A percentile compares a stretch with the other conserved stretches of the same genome.
phyloP scores from a whole-genome alignment of 2,113 vertebrate species.

The Geococcyx californianus region DNA sequence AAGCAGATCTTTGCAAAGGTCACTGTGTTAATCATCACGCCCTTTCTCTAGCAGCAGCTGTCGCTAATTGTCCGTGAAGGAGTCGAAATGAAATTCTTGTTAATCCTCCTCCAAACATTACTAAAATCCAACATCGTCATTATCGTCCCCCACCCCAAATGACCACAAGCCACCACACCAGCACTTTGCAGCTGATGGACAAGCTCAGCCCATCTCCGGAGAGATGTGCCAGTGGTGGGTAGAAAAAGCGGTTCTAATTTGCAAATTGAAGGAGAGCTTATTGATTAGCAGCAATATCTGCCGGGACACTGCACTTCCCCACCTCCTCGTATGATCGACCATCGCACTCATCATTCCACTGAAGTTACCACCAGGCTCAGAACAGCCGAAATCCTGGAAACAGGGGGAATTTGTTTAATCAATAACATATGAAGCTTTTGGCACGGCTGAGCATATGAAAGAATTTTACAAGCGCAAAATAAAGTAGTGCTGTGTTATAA shows the following conservation, averaged over 20 bases:
- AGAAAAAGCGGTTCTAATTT: neutral
- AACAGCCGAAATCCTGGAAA: slow-evolving; percentile 15
- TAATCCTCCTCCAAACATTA: slow-evolving; percentile 27
- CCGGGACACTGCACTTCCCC: neutral
- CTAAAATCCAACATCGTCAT: neutral
- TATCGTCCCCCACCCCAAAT: neutral
- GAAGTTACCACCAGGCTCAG: neutral
- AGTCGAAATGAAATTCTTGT: slow-evolving; percentile 27
- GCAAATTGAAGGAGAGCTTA: neutral
- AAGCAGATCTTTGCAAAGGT: slow-evolving; percentile 46
- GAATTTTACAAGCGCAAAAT: slow-evolving; percentile 32
- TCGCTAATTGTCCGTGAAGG: slow-evolving; percentile 46
- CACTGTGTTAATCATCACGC: slow-evolving; percentile 36
- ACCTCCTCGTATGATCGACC: neutral
- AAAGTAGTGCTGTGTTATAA: slow-evolving; percentile 30
- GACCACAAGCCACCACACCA: neutral
- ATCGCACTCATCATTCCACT: neutral
- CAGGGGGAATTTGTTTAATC: slow-evolving; percentile 54
- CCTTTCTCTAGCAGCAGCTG: slow-evolving; percentile 41
- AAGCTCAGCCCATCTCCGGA: neutral
- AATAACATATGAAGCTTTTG: slow-evolving; percentile 54
- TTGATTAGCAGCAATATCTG: neutral
- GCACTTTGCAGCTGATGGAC: neutral
- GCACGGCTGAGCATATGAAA: neutral
- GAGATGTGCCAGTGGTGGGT: rapidly evolving